Base-by-base conservation (phyloP, 92 coral and sea anemone genomes). In the Epizoanthus rinbou region DNA sequence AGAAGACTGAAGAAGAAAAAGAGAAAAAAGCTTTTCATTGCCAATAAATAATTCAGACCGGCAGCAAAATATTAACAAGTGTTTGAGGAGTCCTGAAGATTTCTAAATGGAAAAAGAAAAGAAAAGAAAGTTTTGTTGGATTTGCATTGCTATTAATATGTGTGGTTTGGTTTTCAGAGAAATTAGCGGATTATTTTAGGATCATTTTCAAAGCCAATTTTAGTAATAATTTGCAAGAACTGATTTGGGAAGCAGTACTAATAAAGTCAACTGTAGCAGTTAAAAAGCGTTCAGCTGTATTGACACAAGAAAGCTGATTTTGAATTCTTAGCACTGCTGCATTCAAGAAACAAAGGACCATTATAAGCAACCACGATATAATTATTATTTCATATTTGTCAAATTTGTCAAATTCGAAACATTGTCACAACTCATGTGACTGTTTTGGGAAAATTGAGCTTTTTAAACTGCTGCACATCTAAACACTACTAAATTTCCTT, bases 201-300 rank as follows among this genome's bases (percentile, higher is more conserved):
- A 6, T 52, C 5, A 23, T 31, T 53, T 23, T 24, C 5, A 13
- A 5, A 14, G 3, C 58, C 47, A 6, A 31, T 43, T 4, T 19
- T 8, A 5, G 11, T 18, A 41, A 7, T 43, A 70, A 16, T 70
- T 43, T 70, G 73, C 21, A 37, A 6, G 31, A 70, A 24, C 45
- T 24, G 57, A 24, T 74, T 65, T 63, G 18, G 16, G 47, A 54
- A 25, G 17, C 35, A 17, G 11, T 63, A 74, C 31, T 28, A 74
- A 74, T 14, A 56, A 54, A 56, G 24, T 52, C 80, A 54, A 28
- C 80, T 22, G 39, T 23, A 53, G 80, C 24, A 56, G 43, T 52
- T 25, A 74, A 74, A 74, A 54, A 74, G 80, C 80, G 54, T 74
- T 84, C 91, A 85, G 91, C 91, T 88, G 91, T 88, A 79, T 88